A percentile compares a stretch with the other conserved stretches of the same genome.
phyloP scores from a whole-genome alignment of 2,888 invertebrate species.

The Diarsia mendica region DNA sequence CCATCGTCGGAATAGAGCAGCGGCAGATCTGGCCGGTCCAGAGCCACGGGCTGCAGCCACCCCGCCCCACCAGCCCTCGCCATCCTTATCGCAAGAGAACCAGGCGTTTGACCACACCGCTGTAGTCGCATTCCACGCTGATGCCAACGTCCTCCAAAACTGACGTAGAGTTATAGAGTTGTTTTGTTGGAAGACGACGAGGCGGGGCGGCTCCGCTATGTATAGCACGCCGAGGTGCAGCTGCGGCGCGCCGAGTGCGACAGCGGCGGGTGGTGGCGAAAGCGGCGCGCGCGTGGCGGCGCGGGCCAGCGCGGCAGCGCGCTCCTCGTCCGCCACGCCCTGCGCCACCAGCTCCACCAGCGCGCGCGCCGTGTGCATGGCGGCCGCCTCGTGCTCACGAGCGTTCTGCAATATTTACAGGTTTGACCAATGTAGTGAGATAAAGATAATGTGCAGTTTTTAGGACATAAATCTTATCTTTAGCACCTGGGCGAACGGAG shows the following conservation, averaged over 20 bases:
- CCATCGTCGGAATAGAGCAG: slow-evolving; percentile 91
- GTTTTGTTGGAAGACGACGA: slow-evolving; percentile 87
- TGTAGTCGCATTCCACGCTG: slow-evolving; percentile 86
- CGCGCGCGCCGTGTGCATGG: slow-evolving; percentile 85
- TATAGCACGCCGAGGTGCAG: slow-evolving; percentile 87
- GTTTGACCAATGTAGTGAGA: not conserved
- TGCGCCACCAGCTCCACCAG: slow-evolving; percentile 86
- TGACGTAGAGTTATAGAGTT: slow-evolving; percentile 87
- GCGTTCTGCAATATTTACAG: slow-evolving; percentile 75
- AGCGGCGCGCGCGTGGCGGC: slow-evolving; percentile 84
- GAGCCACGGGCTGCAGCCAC: slow-evolving; percentile 84
- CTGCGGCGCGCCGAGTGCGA: slow-evolving; percentile 88
- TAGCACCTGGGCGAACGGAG: not conserved
- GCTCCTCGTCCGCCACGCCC: slow-evolving; percentile 82
- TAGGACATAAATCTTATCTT: not conserved
- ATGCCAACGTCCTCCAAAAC: slow-evolving; percentile 89
- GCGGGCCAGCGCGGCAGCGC: slow-evolving; percentile 84
- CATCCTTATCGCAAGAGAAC: slow-evolving; percentile 84
- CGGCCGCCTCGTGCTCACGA: slow-evolving; percentile 85
- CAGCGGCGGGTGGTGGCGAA: slow-evolving; percentile 83
- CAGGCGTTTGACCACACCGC: slow-evolving; percentile 87
- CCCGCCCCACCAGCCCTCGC: slow-evolving; percentile 86
- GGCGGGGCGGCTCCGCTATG: slow-evolving; percentile 81
- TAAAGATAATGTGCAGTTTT: not conserved
- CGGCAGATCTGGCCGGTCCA: slow-evolving; percentile 88